Conservation (phyloP, 2,888 invertebrate genomes). For the Pogonocherus hispidulus region DNA sequence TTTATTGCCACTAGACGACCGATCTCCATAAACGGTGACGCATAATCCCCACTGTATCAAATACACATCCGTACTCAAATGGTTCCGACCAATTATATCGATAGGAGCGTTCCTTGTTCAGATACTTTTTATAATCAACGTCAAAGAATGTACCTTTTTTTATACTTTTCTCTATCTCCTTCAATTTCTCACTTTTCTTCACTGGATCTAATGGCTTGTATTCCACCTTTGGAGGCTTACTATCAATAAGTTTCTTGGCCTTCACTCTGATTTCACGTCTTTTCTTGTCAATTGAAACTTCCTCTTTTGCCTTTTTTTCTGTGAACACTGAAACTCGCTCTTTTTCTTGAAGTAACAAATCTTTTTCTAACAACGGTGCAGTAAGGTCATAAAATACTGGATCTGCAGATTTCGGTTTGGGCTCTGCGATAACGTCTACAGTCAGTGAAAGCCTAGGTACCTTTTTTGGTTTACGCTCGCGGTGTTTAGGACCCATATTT, state of each 20-base stretch:
- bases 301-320: slow-evolving; percentile 64
- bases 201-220: slow-evolving; percentile 66
- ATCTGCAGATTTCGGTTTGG: slow-evolving; percentile 34
- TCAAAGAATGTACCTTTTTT: slow-evolving; percentile 66
- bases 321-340: slow-evolving; percentile 63
- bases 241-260: slow-evolving; percentile 59
- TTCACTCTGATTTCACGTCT: slow-evolving; percentile 61
- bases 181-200: slow-evolving; percentile 64
- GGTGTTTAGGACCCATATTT: slow-evolving; percentile 64
- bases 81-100: slow-evolving; percentile 61
- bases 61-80: slow-evolving; percentile 63
- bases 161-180: slow-evolving; percentile 64
- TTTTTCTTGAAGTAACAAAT: slow-evolving; percentile 63
- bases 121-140: slow-evolving; percentile 64
- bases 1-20: slow-evolving; percentile 59
- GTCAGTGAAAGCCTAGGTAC: slow-evolving; percentile 31
- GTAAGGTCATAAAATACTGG: slow-evolving; percentile 58
- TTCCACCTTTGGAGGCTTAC: slow-evolving; percentile 56
- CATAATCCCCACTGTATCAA: slow-evolving; percentile 66
- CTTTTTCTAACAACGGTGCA: slow-evolving; percentile 62
- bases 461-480: slow-evolving; percentile 61
- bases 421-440: slow-evolving; percentile 23
- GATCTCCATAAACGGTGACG: slow-evolving; percentile 67
- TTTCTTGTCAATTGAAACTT: slow-evolving; percentile 62
- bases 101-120: slow-evolving; percentile 55